These are phyloP conservation scores for Chloromyia formosa DNA, from an alignment of 2,888 invertebrate species.

Conservation along the genomic window DNA sequence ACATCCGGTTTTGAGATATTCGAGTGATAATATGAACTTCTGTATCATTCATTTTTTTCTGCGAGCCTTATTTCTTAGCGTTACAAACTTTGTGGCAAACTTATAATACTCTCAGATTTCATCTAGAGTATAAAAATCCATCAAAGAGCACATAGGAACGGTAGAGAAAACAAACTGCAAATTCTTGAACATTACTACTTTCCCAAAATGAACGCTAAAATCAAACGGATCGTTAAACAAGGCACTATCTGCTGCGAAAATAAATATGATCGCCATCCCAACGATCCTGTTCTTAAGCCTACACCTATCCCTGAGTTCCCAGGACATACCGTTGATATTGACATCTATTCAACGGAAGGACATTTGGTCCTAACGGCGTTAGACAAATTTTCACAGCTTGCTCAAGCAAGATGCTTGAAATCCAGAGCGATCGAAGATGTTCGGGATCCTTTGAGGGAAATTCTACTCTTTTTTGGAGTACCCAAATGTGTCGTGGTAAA, in stretches of 20 bases:
- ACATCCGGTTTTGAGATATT: too few species aligned
- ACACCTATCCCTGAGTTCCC: background rate
- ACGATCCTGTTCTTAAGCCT: constrained; percentile 28
- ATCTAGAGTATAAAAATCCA: background rate
- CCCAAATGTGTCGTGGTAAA: constrained; percentile 50
- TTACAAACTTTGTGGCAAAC: too few species aligned
- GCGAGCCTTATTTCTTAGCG: too few species aligned
- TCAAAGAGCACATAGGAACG: constrained; percentile 27
- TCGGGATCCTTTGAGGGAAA: constrained; percentile 45
- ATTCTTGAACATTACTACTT: constrained; percentile 42
- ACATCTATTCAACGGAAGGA: constrained; percentile 44
- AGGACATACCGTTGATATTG: constrained; percentile 37
- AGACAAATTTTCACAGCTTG: constrained; percentile 48
- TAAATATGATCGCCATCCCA: constrained; percentile 12
- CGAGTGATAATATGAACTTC: too few species aligned
- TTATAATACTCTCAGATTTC: too few species aligned
- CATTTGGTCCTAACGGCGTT: constrained; percentile 45
- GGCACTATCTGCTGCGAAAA: constrained; percentile 41
- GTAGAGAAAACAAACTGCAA: constrained; percentile 40
- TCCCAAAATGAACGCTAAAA: constrained; percentile 44
- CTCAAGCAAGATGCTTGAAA: constrained; percentile 32
- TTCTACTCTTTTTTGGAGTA: constrained; percentile 47
- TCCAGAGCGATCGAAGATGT: constrained; percentile 45
- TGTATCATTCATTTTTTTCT: too few species aligned
- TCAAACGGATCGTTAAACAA: constrained; percentile 43